Percentiles rank a stretch among this genome's conserved stretches.
Evolutionary conservation across 2,888 invertebrate genomes (phyloP).

Genomic region (Trachelus troglodyta): DNA sequence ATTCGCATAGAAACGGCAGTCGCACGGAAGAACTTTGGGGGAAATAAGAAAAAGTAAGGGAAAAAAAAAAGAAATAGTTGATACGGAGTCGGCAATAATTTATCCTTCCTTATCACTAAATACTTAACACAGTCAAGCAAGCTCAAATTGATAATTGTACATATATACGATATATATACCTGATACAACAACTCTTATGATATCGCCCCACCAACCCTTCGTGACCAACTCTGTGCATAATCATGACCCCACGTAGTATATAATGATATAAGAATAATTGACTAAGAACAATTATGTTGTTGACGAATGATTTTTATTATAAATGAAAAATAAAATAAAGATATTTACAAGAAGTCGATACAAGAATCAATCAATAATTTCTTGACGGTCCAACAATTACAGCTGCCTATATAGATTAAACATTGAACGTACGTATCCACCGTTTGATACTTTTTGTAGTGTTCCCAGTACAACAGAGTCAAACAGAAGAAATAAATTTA

Average conservation of each 20-base stretch:
- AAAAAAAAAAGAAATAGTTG: conserved; percentile 26
- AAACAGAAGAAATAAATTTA: too few species aligned
- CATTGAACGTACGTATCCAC: not conserved
- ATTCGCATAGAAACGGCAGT: not conserved
- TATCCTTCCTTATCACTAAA: conserved; percentile 57
- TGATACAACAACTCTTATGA: conserved; percentile 57
- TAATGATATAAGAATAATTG: conserved; percentile 53
- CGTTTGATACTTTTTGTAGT: not conserved
- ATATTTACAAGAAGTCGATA: conserved; percentile 65
- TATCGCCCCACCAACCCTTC: conserved; percentile 35
- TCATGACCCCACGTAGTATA: conserved; percentile 54
- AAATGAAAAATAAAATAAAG: conserved; percentile 67
- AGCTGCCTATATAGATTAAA: not conserved
- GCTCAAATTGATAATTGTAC: conserved; percentile 66
- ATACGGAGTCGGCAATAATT: conserved; percentile 40
- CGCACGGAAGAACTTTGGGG: conserved; percentile 6
- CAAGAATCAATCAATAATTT: conserved; percentile 43
- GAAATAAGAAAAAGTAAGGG: conserved; percentile 25
- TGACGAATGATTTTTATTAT: conserved; percentile 68
- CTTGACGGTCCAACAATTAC: not conserved
- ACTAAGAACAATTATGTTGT: conserved; percentile 67
- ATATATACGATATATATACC: conserved; percentile 62
- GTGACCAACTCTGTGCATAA: conserved; percentile 66
- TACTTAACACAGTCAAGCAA: conserved; percentile 59
- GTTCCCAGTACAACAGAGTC: too few species aligned